Conservation (phyloP, 2,888 invertebrate genomes). For the Pollenia amentaria region DNA sequence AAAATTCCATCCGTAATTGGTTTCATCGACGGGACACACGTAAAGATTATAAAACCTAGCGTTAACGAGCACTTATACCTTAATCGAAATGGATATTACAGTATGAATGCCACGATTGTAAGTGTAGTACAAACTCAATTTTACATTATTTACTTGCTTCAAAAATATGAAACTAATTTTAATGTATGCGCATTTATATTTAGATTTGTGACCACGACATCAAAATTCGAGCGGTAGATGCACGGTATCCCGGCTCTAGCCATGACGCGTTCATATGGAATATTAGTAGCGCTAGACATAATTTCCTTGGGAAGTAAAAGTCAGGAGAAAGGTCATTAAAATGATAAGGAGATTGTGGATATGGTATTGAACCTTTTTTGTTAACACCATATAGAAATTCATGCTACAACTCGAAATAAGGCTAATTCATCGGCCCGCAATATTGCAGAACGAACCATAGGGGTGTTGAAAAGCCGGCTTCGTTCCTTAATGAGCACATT, state of each 20-base stretch:
- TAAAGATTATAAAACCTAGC: conserved; percentile 33
- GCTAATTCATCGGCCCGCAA: conserved; percentile 52
- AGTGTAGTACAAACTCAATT: neutral
- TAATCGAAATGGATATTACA: conserved; percentile 25
- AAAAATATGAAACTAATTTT: neutral
- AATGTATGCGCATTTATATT: neutral
- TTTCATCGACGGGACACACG: conserved; percentile 19
- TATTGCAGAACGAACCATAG: conserved; percentile 58
- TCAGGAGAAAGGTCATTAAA: conserved; percentile 24
- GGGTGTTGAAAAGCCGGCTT: conserved; percentile 57
- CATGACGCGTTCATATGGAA: conserved; percentile 56
- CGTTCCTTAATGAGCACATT: conserved; percentile 41
- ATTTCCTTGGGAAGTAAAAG: conserved; percentile 32
- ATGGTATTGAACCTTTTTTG: conserved; percentile 53
- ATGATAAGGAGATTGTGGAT: conserved; percentile 61
- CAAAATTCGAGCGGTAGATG: too few relatives aligned
- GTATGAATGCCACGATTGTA: neutral
- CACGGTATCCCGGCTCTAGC: conserved; percentile 27
- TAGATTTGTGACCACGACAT: conserved; percentile 50
- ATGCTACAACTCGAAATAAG: conserved; percentile 1
- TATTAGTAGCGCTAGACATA: conserved; percentile 34
- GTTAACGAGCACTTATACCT: conserved; percentile 15
- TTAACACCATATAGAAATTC: conserved; percentile 54
- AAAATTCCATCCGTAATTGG: conserved; percentile 21
- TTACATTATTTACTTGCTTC: neutral